Percentiles rank a stretch among this genome's conserved stretches.
Evolutionary conservation across 2,797 vertebrate genomes (phyloP).

Genomic region (Ceyx erithaca): DNA sequence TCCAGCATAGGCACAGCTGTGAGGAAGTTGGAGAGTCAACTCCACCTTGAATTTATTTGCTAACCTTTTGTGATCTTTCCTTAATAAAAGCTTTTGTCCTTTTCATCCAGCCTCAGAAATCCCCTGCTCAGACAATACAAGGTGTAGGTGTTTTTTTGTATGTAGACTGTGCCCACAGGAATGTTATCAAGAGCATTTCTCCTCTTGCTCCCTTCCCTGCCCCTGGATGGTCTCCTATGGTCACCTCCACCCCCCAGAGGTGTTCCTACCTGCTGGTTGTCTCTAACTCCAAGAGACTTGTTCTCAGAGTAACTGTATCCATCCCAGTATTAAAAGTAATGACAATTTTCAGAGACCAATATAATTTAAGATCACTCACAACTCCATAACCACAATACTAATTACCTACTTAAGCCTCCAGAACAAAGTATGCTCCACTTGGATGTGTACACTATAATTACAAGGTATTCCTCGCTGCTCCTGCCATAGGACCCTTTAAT

Average conservation of each 20-base stretch:
- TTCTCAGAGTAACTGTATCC: background rate
- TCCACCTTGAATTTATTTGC: background rate
- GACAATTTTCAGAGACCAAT: background rate
- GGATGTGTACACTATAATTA: conserved; percentile 60
- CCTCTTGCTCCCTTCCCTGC: fast-evolving
- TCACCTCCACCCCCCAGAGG: background rate
- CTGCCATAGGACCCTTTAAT: conserved; percentile 8
- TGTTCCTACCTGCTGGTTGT: background rate
- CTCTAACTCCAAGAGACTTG: background rate
- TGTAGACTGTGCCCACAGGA: background rate
- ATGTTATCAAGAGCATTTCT: background rate
- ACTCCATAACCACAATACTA: conserved; percentile 55
- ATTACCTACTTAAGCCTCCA: conserved; percentile 75
- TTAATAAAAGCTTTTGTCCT: background rate
- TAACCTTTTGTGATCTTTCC: background rate
- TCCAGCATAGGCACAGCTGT: fast-evolving
- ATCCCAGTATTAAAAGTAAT: background rate
- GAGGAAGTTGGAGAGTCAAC: background rate
- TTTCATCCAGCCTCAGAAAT: background rate
- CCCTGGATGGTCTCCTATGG: background rate
- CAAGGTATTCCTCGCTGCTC: conserved; percentile 39
- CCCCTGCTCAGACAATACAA: background rate
- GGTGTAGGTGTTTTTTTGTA: background rate
- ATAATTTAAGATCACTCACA: conserved; percentile 15
- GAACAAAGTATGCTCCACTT: conserved; percentile 64